phyloP scores from a whole-genome alignment of 2,797 vertebrate genomes.

The Premnoplex brunnescens region DNA sequence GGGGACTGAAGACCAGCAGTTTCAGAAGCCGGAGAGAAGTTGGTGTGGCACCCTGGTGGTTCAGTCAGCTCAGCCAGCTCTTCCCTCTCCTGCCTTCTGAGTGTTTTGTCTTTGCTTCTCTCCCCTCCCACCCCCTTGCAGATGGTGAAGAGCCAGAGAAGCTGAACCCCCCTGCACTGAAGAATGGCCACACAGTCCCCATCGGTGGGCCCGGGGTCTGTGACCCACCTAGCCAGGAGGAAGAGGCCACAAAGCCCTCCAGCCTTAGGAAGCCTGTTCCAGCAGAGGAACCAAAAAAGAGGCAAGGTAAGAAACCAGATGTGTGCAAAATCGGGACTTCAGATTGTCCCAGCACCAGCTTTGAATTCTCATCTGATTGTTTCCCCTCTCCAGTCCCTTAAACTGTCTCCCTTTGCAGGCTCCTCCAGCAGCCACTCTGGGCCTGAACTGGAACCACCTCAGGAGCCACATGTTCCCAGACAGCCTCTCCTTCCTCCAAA shows the following conservation, averaged over 20 bases:
- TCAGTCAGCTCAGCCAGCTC: not conserved
- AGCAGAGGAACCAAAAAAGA: slow-evolving; percentile 78
- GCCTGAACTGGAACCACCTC: slow-evolving; percentile 79
- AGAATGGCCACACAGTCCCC: slow-evolving; percentile 92
- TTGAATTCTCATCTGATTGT: not conserved
- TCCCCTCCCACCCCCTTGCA: not conserved
- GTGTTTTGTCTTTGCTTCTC: not conserved
- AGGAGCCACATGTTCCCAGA: slow-evolving; percentile 81
- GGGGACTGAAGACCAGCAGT: not conserved
- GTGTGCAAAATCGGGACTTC: not conserved
- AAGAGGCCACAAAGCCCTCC: slow-evolving; percentile 73
- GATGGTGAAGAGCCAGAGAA: slow-evolving; percentile 82
- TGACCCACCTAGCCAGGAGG: slow-evolving; percentile 70
- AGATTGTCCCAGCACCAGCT: not conserved
- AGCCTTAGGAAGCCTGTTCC: slow-evolving; percentile 66
- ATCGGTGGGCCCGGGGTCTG: slow-evolving; percentile 61
- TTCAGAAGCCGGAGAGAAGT: not conserved
- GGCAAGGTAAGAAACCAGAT: slow-evolving; percentile 57
- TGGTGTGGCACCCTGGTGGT: not conserved
- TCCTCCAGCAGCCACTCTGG: slow-evolving; percentile 80
- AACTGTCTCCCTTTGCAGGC: slow-evolving; percentile 72
- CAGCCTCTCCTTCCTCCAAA: slow-evolving; percentile 89
- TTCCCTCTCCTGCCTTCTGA: not conserved
- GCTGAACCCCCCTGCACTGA: slow-evolving; percentile 79
- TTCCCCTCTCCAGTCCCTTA: not conserved